These are phyloP conservation scores for Raillietiella orientalis DNA, from an alignment of 2,888 invertebrate genomes.

Conservation along the genomic window DNA sequence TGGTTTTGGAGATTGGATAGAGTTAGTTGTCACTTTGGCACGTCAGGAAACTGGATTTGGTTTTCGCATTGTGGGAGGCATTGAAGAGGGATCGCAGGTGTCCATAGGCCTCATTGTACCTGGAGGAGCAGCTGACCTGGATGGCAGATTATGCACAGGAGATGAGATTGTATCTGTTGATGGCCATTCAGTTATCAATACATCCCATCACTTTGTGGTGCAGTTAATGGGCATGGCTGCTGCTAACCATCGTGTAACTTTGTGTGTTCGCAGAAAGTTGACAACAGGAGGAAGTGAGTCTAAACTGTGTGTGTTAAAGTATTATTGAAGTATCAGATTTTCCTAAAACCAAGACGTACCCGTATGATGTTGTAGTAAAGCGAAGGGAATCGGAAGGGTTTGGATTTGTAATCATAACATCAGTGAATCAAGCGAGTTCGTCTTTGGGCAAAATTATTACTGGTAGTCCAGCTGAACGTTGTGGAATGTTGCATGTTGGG, in stretches of 20 bases:
- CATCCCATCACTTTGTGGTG: constrained; percentile 75
- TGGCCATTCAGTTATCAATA: constrained; percentile 41
- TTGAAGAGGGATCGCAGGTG: constrained; percentile 81
- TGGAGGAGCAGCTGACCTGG: constrained; percentile 70
- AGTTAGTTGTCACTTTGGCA: constrained; percentile 42
- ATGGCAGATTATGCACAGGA: constrained; percentile 60
- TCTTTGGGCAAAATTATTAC: constrained; percentile 59
- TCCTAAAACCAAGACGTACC: constrained; percentile 18
- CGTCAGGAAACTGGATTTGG: constrained; percentile 87
- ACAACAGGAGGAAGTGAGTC: too few species aligned
- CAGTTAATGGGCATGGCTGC: constrained; percentile 69
- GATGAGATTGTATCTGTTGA: constrained; percentile 88
- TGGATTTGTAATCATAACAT: constrained; percentile 93
- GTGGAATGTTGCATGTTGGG: constrained; percentile 61
- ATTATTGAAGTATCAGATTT: too few species aligned
- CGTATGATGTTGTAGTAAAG: constrained; percentile 71
- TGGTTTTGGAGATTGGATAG: constrained; percentile 16
- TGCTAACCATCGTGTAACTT: constrained; percentile 46
- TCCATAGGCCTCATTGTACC: constrained; percentile 90
- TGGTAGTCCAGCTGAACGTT: constrained; percentile 78
- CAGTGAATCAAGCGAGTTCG: constrained; percentile 54
- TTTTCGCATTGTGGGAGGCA: constrained; percentile 88
- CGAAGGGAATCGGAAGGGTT: constrained; percentile 82
- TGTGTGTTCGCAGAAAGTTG: constrained; percentile 30
- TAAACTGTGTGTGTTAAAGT: too few species aligned